Conservation (phyloP, 1,140 invertebrate genomes). For the Triops longicaudatus region DNA sequence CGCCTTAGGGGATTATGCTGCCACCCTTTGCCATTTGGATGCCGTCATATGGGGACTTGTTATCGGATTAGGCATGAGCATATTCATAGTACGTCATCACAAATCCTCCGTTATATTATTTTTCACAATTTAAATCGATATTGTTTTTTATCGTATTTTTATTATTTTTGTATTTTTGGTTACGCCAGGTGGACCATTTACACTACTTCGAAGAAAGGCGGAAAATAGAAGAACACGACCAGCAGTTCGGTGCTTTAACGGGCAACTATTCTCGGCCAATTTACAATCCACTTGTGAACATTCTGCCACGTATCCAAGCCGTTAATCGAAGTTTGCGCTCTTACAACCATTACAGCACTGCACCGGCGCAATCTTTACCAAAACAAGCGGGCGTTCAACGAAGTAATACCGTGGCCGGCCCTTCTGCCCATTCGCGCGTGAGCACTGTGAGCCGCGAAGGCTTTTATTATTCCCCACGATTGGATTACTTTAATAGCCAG, state of each 20-base stretch:
- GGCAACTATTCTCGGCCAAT: neutral
- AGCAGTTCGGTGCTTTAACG: neutral
- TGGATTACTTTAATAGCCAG: neutral
- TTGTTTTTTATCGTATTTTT: neutral
- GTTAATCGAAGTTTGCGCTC: neutral
- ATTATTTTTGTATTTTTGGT: neutral
- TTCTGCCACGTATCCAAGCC: neutral
- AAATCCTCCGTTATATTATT: too few species aligned
- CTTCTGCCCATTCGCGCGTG: neutral
- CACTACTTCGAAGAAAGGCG: neutral
- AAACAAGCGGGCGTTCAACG: neutral
- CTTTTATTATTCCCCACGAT: neutral
- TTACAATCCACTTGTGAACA: neutral
- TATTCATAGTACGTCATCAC: neutral
- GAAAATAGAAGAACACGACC: neutral
- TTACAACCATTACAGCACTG: neutral
- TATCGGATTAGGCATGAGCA: neutral
- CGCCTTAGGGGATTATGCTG: neutral
- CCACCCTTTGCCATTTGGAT: neutral
- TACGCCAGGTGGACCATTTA: neutral
- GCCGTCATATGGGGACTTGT: neutral
- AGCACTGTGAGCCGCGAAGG: neutral
- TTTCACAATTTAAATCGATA: too few species aligned
- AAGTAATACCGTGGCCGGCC: neutral
- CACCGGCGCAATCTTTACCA: neutral